Evolutionary conservation across 2,113 vertebrate genomes (phyloP).

Genomic region (Tylochromis polylepis): DNA sequence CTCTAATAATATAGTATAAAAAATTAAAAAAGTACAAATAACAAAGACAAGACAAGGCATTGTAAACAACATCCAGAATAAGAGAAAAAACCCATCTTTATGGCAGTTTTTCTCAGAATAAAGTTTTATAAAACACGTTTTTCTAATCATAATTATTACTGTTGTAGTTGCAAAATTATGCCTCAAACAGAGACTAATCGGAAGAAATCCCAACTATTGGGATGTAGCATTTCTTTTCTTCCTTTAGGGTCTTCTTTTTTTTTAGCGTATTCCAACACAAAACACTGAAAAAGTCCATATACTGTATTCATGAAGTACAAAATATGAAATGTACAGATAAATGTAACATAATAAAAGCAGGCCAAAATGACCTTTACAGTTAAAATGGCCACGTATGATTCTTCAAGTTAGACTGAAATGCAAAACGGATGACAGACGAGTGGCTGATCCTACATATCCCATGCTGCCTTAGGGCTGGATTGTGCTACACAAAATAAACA

Average conservation of each 20-base stretch:
- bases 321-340: constrained; percentile 61
- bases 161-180: constrained; percentile 39
- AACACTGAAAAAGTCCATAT: constrained; percentile 41
- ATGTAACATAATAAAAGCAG: constrained; percentile 55
- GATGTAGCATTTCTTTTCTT: constrained; percentile 52
- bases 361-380: constrained; percentile 46
- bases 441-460: constrained; percentile 39
- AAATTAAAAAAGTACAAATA: constrained; percentile 77
- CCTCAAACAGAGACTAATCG: constrained; percentile 54
- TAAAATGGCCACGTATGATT: constrained; percentile 36
- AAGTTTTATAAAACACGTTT: constrained; percentile 35
- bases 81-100: constrained; percentile 49
- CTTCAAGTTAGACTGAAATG: constrained; percentile 56
- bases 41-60: constrained; percentile 60
- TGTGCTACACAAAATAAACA: constrained; percentile 67
- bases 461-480: constrained; percentile 56
- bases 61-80: constrained; percentile 68
- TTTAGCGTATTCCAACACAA: constrained; percentile 26
- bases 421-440: constrained; percentile 29
- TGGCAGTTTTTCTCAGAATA: constrained; percentile 54
- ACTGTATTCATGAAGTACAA: constrained; percentile 49
- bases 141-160: constrained; percentile 35
- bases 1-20: constrained; percentile 77
- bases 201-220: constrained; percentile 41
- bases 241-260: constrained; percentile 13